Evolutionary conservation across 2,113 vertebrate genomes (phyloP).

Genomic region (Alectura lathami): DNA sequence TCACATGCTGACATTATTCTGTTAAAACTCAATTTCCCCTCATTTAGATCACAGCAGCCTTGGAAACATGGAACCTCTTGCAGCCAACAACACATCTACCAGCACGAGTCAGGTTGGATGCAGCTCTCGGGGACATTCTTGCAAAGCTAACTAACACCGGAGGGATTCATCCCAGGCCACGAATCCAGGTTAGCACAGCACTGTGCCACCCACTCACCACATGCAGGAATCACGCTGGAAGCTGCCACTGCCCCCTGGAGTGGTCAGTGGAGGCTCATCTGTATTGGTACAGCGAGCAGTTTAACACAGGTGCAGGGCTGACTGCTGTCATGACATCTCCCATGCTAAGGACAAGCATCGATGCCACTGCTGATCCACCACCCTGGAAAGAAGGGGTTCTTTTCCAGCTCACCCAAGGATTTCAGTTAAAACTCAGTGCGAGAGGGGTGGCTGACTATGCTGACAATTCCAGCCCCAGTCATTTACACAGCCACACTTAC

Average conservation of each 20-base stretch:
- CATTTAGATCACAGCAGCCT: neutral
- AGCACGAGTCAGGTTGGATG: neutral
- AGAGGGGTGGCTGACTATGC: neutral
- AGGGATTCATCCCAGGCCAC: neutral
- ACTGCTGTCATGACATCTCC: neutral
- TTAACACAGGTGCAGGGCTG: neutral
- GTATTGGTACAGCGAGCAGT: neutral
- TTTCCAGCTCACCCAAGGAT: neutral
- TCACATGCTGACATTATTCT: neutral
- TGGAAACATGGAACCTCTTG: neutral
- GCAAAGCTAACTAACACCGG: neutral
- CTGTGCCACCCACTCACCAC: neutral
- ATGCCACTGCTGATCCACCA: neutral
- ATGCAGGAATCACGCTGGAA: neutral
- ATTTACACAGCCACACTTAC: neutral
- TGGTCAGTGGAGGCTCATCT: neutral
- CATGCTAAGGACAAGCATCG: neutral
- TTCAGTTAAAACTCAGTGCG: fast-evolving
- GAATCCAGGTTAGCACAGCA: neutral
- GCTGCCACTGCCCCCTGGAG: fast-evolving
- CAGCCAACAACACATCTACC: too few relatives aligned
- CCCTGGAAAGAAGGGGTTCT: neutral
- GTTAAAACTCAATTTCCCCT: neutral
- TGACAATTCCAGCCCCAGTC: neutral
- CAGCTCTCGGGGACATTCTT: neutral